Conservation (phyloP, 2,797 vertebrate species). For the Bradypodion ventrale region DNA sequence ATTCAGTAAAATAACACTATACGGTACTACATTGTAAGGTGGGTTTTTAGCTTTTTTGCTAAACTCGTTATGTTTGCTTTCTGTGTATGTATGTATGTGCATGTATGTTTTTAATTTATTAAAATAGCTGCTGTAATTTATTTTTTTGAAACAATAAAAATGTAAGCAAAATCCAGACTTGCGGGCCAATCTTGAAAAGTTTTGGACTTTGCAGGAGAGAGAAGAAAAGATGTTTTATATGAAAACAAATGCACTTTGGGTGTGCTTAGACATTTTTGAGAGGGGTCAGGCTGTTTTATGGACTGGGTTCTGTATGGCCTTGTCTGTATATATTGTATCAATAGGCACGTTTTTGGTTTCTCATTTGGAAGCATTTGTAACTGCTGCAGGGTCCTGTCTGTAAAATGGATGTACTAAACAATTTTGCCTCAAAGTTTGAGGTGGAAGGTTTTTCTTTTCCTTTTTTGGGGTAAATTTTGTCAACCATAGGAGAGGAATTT, state of each 20-base stretch:
- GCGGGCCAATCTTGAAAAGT: slow-evolving; percentile 69
- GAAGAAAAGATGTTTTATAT: slow-evolving; percentile 70
- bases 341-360: slow-evolving; percentile 71
- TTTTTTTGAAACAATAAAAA: slow-evolving; percentile 77
- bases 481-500: slow-evolving; percentile 63
- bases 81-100: background rate
- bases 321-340: slow-evolving; percentile 77
- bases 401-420: slow-evolving; percentile 60
- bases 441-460: background rate
- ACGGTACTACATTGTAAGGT: slow-evolving; percentile 1
- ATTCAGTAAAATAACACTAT: background rate
- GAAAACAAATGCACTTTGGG: slow-evolving; percentile 74
- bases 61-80: slow-evolving; percentile 31
- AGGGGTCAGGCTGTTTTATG: slow-evolving; percentile 53
- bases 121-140: slow-evolving; percentile 79
- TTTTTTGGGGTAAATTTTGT: slow-evolving; percentile 65
- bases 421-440: slow-evolving; percentile 24
- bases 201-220: slow-evolving; percentile 25
- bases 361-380: slow-evolving; percentile 62
- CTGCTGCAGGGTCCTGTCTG: slow-evolving; percentile 70
- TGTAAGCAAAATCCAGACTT: slow-evolving; percentile 71
- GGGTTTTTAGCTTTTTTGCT: background rate
- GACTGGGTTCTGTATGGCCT: slow-evolving; percentile 62
- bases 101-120: slow-evolving; percentile 76
- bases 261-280: slow-evolving; percentile 75